Base-by-base conservation (phyloP, 2,113 vertebrate genomes). In the Nymphicus hollandicus region DNA sequence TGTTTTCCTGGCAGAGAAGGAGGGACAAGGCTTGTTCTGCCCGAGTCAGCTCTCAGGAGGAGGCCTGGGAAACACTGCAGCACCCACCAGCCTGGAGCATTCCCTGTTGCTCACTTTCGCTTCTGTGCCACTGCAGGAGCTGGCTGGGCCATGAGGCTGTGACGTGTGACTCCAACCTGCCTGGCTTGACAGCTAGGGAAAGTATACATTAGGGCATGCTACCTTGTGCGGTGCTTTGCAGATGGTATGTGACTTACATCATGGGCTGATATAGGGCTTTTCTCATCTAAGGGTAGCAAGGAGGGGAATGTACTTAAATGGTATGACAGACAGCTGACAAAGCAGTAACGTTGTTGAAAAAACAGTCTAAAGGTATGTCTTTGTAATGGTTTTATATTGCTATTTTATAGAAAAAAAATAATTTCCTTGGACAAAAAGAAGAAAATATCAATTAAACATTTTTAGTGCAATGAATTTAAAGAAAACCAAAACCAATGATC, bases 51-150 rank as follows among this genome's bases (percentile, higher is more conserved):
- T 64, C 37, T 74, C 17, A 13, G 29, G 28, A n/a, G 33, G 7
- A 11, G 35, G 13, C 28, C 27, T 50, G 41, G 43, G 23, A 50
- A 35, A 39, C 31, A 35, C 22, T 1, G 3, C 63, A 27, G 50
- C 28, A 46, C 20, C n/a, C 2, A 0, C 16, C 20, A 44, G 20
- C 13, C 52, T 27, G 20, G 23, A 10, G 55, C 0, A 0, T 37
- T 49, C 16, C 29, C n/a, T 33, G n/a, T 20, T 43, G 8, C 52
- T 39, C 16, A 4, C 31, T 37, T 2, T 41, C 13, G 1, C 18
- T 68, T 25, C 27, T 72, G 25, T 88, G 6, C 13, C 4, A 2
- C 46, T 66, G 73, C 27, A 27, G 39, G 60, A 68, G 37, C 83
- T 25, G 55, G 6, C 37, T 41, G 78, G 20, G 15, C 43, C 29